Conservation (phyloP, 1,140 invertebrate species). For the Nylanderia fulva region DNA sequence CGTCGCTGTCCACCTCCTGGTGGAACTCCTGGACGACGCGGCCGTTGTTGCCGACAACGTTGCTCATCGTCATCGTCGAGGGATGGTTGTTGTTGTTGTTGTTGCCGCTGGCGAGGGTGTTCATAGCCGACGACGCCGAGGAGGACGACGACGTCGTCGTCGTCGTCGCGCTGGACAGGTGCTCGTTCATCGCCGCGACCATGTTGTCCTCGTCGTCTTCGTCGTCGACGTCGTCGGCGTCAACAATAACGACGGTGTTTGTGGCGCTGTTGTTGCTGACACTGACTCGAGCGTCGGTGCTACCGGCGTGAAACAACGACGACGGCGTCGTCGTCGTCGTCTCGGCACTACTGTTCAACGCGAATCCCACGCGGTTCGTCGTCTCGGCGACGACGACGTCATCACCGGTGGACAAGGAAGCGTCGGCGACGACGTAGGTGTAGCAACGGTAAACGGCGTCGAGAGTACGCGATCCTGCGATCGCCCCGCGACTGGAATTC, state of each 20-base stretch:
- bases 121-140: constrained; percentile 53
- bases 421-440: constrained; percentile 3
- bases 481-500: constrained; percentile 39
- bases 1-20: constrained; percentile 65
- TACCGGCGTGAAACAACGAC: constrained; percentile 7
- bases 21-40: constrained; percentile 63
- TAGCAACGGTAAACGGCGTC: background rate
- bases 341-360: constrained; percentile 43
- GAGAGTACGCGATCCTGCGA: constrained; percentile 10
- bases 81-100: constrained; percentile 54
- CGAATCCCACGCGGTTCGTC: background rate
- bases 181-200: constrained; percentile 85
- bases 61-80: constrained; percentile 53
- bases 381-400: constrained; percentile 24
- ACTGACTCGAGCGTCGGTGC: background rate
- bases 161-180: constrained; percentile 81
- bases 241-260: constrained; percentile 50
- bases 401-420: background rate
- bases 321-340: constrained; percentile 28
- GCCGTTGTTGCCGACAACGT: constrained; percentile 36
- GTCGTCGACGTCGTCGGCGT: background rate
- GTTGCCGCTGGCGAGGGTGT: constrained; percentile 8
- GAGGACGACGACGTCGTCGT: constrained; percentile 68
- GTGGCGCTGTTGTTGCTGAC: background rate
- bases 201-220: constrained; percentile 77